Evolutionary conservation across 2,888 invertebrate genomes (phyloP).

Genomic region (Calameuta filiformis): DNA sequence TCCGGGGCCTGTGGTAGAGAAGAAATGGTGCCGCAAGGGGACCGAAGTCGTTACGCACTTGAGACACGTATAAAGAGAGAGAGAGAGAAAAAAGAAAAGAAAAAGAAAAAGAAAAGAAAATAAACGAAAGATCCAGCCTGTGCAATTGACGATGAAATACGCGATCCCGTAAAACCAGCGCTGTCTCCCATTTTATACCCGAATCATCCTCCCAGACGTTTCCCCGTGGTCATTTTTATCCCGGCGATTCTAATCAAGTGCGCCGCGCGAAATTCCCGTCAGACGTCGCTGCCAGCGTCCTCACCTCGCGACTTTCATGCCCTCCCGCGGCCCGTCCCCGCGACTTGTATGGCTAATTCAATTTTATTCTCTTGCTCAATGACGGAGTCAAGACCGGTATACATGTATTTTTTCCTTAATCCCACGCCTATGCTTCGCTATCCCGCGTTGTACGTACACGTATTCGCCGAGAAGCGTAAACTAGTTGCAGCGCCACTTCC

Average conservation of each 20-base stretch:
- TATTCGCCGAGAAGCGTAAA: background rate
- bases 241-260: background rate
- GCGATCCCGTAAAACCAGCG: slow-evolving; percentile 31
- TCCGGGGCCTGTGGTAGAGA: slow-evolving; percentile 5
- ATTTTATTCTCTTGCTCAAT: background rate
- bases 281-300: background rate
- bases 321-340: background rate
- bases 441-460: background rate
- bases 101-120: background rate
- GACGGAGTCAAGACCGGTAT: background rate
- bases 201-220: background rate
- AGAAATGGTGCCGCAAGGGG: background rate
- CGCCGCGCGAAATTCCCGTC: background rate
- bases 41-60: slow-evolving; percentile 20
- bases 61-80: background rate
- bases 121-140: background rate
- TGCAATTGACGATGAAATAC: slow-evolving; percentile 47
- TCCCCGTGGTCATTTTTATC: background rate
- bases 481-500: slow-evolving; percentile 15
- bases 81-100: too few relatives aligned
- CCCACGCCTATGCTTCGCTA: background rate
- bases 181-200: background rate
- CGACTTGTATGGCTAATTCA: background rate
- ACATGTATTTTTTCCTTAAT: background rate
- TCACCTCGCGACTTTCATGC: background rate